Evolutionary conservation across 2,797 vertebrate genomes (phyloP).

Genomic region (Pantherophis vulpinus): DNA sequence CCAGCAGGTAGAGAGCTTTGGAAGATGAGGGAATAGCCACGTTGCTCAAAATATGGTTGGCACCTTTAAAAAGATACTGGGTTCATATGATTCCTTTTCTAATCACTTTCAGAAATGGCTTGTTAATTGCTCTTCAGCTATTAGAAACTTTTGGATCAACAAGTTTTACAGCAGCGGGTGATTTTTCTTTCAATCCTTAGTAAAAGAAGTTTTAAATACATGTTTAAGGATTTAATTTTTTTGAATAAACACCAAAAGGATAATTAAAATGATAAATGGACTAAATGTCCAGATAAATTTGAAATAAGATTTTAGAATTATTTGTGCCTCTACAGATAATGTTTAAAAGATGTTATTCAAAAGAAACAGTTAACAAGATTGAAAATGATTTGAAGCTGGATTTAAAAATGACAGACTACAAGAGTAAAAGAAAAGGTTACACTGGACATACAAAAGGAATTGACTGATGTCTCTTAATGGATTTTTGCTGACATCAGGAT

Average conservation of each 20-base stretch:
- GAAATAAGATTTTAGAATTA: background rate
- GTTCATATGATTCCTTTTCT: background rate
- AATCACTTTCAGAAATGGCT: background rate
- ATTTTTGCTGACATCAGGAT: background rate
- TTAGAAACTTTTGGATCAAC: background rate
- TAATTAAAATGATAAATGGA: background rate
- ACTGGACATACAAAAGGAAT: background rate
- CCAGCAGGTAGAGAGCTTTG: background rate
- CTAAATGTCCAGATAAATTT: background rate
- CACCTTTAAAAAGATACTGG: background rate
- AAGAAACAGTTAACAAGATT: background rate
- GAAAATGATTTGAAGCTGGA: background rate
- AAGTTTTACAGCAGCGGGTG: background rate
- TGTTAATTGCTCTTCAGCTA: background rate
- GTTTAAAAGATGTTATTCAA: background rate
- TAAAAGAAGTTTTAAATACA: background rate
- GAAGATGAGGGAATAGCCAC: background rate
- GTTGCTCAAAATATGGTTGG: background rate
- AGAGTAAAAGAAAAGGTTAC: background rate
- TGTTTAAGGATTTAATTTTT: background rate
- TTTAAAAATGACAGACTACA: background rate
- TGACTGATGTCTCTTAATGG: background rate
- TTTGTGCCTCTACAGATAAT: background rate
- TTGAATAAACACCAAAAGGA: background rate
- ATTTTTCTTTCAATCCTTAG: background rate